Evolutionary conservation across 2,113 vertebrate genomes (phyloP).

Genomic region (Stegostoma tigrinum): DNA sequence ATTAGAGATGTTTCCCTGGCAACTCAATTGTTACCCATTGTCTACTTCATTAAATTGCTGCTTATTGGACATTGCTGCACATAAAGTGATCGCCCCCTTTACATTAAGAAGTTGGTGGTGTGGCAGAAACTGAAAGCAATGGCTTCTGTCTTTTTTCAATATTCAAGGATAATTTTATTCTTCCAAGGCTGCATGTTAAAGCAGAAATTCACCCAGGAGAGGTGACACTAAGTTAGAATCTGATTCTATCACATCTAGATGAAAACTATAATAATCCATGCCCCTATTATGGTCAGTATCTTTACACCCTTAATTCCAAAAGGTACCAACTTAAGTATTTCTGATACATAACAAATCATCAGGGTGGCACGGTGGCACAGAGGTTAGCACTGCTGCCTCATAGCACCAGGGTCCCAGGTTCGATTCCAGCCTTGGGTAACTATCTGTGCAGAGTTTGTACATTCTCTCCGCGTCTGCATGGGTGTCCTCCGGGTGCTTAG

Average conservation of each 20-base stretch:
- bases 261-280: no score
- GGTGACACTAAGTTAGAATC: no score
- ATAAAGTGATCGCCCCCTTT: not conserved
- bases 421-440: no score
- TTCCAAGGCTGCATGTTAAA: not conserved
- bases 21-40: not conserved
- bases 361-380: no score
- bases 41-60: not conserved
- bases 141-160: not conserved
- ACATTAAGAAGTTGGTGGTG: not conserved
- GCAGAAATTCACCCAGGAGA: not conserved
- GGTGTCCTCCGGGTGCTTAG: no score
- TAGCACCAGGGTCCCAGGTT: no score
- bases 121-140: not conserved
- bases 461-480: no score
- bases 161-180: not conserved
- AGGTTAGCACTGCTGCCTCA: no score
- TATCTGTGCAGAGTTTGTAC: no score
- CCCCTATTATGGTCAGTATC: not conserved
- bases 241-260: no score
- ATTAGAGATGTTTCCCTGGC: not conserved
- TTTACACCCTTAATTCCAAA: not conserved
- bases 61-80: not conserved
- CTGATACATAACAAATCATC: not conserved
- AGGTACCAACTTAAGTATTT: not conserved